phyloP scores from a whole-genome alignment of 2,888 invertebrate species.

The Deilephila porcellus region DNA sequence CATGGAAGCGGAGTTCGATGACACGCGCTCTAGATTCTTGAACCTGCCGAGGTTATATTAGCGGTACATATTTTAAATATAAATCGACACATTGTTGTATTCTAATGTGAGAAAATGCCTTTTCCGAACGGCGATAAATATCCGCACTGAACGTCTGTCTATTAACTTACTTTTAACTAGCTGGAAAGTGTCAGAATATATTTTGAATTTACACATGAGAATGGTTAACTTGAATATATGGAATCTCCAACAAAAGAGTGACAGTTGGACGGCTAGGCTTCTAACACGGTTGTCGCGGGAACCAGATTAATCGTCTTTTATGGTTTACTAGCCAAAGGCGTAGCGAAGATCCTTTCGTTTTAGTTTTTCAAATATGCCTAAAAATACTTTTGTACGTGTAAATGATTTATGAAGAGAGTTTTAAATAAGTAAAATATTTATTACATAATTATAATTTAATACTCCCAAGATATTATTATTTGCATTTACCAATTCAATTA shows the following conservation, averaged over 20 bases:
- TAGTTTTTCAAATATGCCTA: no score
- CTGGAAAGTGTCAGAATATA: not conserved
- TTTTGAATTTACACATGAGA: not conserved
- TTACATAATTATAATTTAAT: no score
- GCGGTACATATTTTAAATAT: slow-evolving; percentile 14
- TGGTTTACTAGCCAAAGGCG: not conserved
- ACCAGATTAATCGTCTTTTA: not conserved
- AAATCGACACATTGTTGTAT: not conserved
- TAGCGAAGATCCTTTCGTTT: not conserved
- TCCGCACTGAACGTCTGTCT: not conserved
- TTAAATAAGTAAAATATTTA: not conserved
- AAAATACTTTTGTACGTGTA: no score
- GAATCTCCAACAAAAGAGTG: not conserved
- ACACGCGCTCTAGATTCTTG: slow-evolving; percentile 41
- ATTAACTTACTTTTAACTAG: not conserved
- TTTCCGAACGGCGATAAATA: not conserved
- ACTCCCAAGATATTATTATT: no score
- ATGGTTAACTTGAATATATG: slow-evolving; percentile 1
- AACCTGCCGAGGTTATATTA: slow-evolving; percentile 22
- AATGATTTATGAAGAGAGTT: no score
- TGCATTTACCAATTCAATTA: no score
- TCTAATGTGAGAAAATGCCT: not conserved
- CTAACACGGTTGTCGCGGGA: not conserved
- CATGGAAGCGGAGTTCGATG: slow-evolving; percentile 58
- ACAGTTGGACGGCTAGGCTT: not conserved